Conservation (phyloP, 2,797 vertebrate species). For the Numenius phaeopus region DNA sequence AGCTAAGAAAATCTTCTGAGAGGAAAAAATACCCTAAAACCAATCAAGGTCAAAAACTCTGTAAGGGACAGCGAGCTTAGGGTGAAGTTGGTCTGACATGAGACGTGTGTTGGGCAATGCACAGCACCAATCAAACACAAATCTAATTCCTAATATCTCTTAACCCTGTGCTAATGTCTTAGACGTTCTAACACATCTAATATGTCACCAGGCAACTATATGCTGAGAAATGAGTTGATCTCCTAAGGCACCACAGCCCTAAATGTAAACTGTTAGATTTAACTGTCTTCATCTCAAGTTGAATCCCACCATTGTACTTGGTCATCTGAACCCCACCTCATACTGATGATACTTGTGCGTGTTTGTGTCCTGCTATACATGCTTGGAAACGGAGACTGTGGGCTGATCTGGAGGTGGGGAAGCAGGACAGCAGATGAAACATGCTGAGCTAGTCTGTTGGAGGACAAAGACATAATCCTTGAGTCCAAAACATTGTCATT, state of each 20-base stretch:
- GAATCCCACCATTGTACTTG: neutral
- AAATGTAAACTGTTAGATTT: too few relatives aligned
- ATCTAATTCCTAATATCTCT: neutral
- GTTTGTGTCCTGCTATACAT: neutral
- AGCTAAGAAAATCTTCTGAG: neutral
- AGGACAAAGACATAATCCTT: neutral
- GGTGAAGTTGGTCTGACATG: neutral
- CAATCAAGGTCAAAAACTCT: neutral
- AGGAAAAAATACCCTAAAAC: neutral
- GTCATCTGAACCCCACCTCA: neutral
- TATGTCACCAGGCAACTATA: neutral
- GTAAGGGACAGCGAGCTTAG: neutral
- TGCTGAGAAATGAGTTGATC: neutral
- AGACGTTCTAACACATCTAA: neutral
- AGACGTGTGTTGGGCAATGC: neutral
- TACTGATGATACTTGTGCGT: neutral
- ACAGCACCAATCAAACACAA: neutral
- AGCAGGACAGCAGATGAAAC: neutral
- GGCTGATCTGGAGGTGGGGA: neutral
- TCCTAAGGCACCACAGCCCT: neutral
- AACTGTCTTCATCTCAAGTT: neutral
- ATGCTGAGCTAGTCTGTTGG: neutral
- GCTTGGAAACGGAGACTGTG: neutral
- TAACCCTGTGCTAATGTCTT: neutral
- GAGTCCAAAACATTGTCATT: neutral